Base-by-base conservation (phyloP, 30 jellyfish, hydroid and myxozoan species). In the Catostylus mosaicus region DNA sequence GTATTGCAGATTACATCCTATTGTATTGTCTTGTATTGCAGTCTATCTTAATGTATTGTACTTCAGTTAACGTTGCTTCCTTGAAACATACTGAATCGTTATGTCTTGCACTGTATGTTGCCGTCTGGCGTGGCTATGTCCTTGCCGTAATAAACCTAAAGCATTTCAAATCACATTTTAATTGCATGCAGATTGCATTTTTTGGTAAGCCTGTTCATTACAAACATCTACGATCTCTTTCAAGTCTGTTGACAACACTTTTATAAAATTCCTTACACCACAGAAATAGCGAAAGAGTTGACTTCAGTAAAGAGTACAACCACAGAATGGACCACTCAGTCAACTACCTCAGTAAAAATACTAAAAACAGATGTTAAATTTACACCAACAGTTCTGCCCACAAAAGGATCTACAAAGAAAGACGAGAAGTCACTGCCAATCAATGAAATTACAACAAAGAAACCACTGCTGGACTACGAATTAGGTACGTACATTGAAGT, bases 331-430 rank as follows among this genome's bases (percentile, higher is more conserved):
- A 59, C 60, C 36, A 59, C 35, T 51, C 73, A 73, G 36, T 3
- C 85, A 50, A 34, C 85, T 54, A 54, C 77, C 23, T 33, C 77
- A 57, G 36, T 54, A 0, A 31, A 68, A 36, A 16, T 23, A 31
- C 20, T 76, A 35, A 76, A 77, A 37, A 76, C 56, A 61, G 87
- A 56, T 45, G 87, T 76, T 56, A 60, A 71, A 56, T 76, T 76
- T 76, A 76, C 87, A 76, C 51, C 75, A 30, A 76, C 87, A 76
- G 87, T 30, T 27, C n/a, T 24, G 26, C 19, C 36, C 74, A 76
- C 84, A 30, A 48, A 35, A 35, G 38, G 67, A n/a, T 5, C 56
- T 65, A 4, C 56, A 65, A 65, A n/a, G 12, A 33, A 36, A 4
- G 57, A 19, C 38, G 20, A 61, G 8, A 24, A 18, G 34, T 7